These are phyloP conservation scores for Chamaetylas fuelleborni DNA, from an alignment of 2,113 vertebrate species.

Conservation along the genomic window DNA sequence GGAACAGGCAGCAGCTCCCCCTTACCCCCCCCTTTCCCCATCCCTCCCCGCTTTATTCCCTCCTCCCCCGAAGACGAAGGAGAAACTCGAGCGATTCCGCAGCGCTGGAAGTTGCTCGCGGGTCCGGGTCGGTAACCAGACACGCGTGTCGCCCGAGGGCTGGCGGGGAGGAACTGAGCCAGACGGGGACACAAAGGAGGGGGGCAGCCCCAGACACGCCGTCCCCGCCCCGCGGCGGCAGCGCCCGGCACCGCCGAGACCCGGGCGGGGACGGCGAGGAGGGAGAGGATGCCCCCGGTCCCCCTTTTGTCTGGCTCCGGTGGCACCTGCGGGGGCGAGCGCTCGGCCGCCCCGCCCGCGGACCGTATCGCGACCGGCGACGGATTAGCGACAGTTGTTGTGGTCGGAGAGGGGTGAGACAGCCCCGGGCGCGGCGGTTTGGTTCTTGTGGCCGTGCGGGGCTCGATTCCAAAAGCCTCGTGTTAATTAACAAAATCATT, in stretches of 20 bases:
- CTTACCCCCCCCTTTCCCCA: too few species aligned
- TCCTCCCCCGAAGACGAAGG: slow-evolving; percentile 9
- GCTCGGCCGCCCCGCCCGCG: background rate
- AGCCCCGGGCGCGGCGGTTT: background rate
- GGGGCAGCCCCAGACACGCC: slow-evolving; percentile 84
- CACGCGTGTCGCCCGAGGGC: slow-evolving; percentile 73
- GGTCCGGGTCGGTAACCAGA: slow-evolving; percentile 69
- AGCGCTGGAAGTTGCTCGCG: slow-evolving; percentile 5
- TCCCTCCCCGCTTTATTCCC: background rate
- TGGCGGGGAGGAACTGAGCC: slow-evolving; percentile 86
- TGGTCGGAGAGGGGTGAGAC: background rate
- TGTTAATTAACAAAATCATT: background rate
- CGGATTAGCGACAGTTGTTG: background rate
- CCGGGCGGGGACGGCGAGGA: background rate
- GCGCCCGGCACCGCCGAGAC: background rate
- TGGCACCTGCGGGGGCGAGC: slow-evolving; percentile 7
- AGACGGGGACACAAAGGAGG: slow-evolving; percentile 93
- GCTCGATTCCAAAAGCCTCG: background rate
- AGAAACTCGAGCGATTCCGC: slow-evolving; percentile 19
- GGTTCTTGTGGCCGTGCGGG: background rate
- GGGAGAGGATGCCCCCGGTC: background rate
- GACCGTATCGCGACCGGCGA: background rate
- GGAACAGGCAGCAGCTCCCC: background rate
- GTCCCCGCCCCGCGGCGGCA: slow-evolving; percentile 17
- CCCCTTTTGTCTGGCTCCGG: slow-evolving; percentile 7